A percentile compares a stretch with the other conserved stretches of the same genome.
phyloP scores from a whole-genome alignment of 2,797 vertebrate species.

The Threskiornis aethiopicus region DNA sequence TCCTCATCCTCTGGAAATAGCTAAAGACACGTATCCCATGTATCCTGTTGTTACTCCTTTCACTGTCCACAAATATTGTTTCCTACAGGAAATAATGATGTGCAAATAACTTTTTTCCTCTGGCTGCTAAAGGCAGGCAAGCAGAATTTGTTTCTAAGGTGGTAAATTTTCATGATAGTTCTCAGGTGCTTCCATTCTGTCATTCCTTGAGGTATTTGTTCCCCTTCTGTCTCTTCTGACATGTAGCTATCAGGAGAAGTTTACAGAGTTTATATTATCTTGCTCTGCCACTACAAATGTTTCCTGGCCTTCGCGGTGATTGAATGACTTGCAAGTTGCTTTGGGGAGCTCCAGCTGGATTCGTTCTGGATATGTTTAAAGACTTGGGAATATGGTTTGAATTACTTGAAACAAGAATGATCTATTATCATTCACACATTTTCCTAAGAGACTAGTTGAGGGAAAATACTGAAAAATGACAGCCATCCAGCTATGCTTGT shows the following conservation, averaged over 20 bases:
- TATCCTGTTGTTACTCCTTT: not conserved
- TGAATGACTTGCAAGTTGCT: slow-evolving; percentile 24
- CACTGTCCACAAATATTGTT: not conserved
- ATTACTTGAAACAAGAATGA: slow-evolving; percentile 48
- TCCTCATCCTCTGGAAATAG: not conserved
- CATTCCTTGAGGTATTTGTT: not conserved
- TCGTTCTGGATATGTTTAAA: not conserved
- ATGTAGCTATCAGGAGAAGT: not conserved
- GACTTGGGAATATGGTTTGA: slow-evolving; percentile 36
- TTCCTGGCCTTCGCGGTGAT: not conserved
- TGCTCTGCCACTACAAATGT: not conserved
- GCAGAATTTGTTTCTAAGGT: not conserved
- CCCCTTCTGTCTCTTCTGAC: not conserved
- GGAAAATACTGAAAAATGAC: slow-evolving; percentile 7
- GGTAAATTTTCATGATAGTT: not conserved
- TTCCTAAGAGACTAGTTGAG: slow-evolving; percentile 15
- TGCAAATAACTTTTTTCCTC: not conserved
- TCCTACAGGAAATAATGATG: not conserved
- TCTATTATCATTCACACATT: slow-evolving; percentile 25
- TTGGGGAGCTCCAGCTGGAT: slow-evolving; percentile 21
- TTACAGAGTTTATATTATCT: not conserved
- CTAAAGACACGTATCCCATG: not conserved
- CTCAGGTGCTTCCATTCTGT: not conserved
- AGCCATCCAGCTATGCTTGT: not conserved
- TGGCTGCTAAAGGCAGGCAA: not conserved